phyloP scores from a whole-genome alignment of 2,797 vertebrate species.

The Coregonus suidteri region DNA sequence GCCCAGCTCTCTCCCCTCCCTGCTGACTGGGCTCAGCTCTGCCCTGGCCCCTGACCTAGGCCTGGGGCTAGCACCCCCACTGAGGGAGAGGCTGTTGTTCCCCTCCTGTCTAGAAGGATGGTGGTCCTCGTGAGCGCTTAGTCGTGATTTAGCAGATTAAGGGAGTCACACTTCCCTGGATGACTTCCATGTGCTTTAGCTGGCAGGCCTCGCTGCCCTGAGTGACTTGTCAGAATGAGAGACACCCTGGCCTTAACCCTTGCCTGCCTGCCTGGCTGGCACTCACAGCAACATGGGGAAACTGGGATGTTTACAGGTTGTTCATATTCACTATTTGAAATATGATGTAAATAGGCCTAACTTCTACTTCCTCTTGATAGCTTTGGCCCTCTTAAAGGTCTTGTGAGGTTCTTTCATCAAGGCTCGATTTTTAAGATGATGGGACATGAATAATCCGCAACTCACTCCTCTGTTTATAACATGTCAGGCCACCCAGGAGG shows the following conservation, averaged over 20 bases:
- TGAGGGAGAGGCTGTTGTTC: not conserved
- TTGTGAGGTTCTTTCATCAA: not conserved
- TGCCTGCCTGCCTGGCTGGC: conserved; percentile 29
- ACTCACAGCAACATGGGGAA: conserved; percentile 14
- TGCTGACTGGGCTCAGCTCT: no score
- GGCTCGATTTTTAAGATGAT: not conserved
- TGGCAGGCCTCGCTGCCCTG: conserved; percentile 32
- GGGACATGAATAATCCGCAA: conserved; percentile 23
- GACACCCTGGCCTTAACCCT: conserved; percentile 19
- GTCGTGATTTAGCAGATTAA: conserved; percentile 69
- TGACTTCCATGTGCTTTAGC: conserved; percentile 68
- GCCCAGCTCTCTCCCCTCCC: no score
- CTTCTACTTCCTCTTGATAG: not conserved
- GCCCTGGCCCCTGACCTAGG: no score
- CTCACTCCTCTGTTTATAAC: not conserved
- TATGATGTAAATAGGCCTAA: not conserved
- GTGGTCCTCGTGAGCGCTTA: conserved; percentile 65
- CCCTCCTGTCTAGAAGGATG: conserved; percentile 4
- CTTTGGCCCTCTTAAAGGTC: not conserved
- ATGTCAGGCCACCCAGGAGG: conserved; percentile 60
- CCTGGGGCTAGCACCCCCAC: not conserved
- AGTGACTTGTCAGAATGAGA: conserved; percentile 11
- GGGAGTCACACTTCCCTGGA: conserved; percentile 71
- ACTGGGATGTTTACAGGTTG: not conserved
- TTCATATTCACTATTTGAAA: not conserved